These are phyloP conservation scores for Anableps anableps DNA, from an alignment of 2,797 vertebrate genomes.

Conservation along the genomic window DNA sequence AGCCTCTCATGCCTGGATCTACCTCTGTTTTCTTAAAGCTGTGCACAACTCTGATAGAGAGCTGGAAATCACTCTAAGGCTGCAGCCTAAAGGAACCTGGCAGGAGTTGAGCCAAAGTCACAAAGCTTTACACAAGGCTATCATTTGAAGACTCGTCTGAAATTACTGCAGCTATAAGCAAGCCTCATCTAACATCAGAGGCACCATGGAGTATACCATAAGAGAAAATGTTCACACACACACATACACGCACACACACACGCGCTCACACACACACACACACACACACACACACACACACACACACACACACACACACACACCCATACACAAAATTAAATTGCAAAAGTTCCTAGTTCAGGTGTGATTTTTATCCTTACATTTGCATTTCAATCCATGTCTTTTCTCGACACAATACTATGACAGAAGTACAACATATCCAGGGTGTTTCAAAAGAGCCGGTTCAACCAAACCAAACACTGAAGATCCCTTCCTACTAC, in stretches of 20 bases:
- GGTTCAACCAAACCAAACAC: too few species aligned
- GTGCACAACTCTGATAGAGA: slow-evolving; percentile 36
- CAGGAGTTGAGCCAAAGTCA: slow-evolving; percentile 13
- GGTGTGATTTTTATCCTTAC: too few species aligned
- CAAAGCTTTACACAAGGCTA: slow-evolving; percentile 24
- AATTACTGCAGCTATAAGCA: slow-evolving; percentile 1
- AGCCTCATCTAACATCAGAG: background rate
- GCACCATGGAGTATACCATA: background rate
- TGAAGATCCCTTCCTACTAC: too few species aligned
- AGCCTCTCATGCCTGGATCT: slow-evolving; percentile 46
- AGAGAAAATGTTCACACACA: background rate
- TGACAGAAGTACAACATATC: too few species aligned
- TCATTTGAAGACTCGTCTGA: slow-evolving; percentile 22
- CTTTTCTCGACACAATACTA: too few species aligned
- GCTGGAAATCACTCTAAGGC: slow-evolving; percentile 30
- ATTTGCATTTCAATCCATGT: too few species aligned
- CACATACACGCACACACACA: background rate
- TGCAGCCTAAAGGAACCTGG: slow-evolving; percentile 52
- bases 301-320: too few species aligned
- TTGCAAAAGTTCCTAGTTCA: too few species aligned
- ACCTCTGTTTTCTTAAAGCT: slow-evolving; percentile 45
- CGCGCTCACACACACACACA: too few species aligned
- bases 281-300: too few species aligned
- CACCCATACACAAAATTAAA: too few species aligned
- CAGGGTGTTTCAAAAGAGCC: too few species aligned